These are phyloP conservation scores for Procapra przewalskii DNA, from an alignment of 2,113 vertebrate genomes.

Conservation along the genomic window DNA sequence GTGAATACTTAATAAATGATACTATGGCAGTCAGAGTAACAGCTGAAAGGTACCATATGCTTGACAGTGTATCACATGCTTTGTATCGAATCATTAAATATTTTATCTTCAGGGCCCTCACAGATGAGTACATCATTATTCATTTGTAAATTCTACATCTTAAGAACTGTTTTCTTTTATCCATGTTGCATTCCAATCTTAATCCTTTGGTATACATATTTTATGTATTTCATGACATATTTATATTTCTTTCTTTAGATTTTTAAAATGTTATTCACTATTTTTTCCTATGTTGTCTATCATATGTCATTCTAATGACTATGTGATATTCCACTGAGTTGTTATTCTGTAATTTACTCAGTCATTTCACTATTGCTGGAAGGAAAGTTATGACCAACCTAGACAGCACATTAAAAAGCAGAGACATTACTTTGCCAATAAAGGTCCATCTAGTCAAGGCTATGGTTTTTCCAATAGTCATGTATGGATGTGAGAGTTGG, in stretches of 20 bases:
- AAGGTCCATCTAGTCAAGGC: not conserved
- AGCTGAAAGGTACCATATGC: not conserved
- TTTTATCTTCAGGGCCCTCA: not conserved
- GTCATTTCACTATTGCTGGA: not conserved
- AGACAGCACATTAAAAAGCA: not conserved
- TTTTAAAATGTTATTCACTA: constrained; percentile 20
- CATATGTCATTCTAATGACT: not conserved
- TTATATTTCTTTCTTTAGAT: not conserved
- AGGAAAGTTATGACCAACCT: not conserved
- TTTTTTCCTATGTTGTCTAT: not conserved
- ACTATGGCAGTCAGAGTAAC: not conserved
- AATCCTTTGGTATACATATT: not conserved
- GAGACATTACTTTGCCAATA: not conserved
- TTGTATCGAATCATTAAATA: constrained; percentile 24
- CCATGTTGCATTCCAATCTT: not conserved
- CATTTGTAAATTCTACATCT: not conserved
- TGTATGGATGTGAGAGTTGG: not conserved
- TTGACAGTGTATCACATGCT: not conserved
- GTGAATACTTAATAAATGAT: not conserved
- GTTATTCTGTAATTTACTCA: not conserved
- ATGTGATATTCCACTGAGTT: not conserved
- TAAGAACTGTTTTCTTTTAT: not conserved
- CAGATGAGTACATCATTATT: not conserved
- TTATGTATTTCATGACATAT: not conserved
- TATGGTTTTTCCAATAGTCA: not conserved